Percentiles rank a stretch among this genome's conserved stretches.
phyloP scores from a whole-genome alignment of 2,113 vertebrate genomes.

The Urocolius indicus region DNA sequence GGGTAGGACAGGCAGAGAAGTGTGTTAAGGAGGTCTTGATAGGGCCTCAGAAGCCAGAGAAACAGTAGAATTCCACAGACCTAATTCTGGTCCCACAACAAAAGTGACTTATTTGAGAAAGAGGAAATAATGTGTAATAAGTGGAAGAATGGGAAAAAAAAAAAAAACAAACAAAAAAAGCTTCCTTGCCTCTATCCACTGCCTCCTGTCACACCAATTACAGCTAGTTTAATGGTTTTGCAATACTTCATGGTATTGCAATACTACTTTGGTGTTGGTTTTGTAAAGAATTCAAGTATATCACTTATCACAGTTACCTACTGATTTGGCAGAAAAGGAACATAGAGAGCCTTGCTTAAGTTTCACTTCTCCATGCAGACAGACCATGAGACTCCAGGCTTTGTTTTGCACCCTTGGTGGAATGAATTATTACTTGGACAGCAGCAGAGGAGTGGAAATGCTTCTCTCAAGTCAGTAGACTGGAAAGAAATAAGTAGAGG shows the following conservation, averaged over 20 bases:
- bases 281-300: conserved; percentile 25
- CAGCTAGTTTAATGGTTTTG: background rate
- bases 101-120: background rate
- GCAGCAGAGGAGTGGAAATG: background rate
- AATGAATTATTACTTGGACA: background rate
- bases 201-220: background rate
- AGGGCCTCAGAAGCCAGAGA: background rate
- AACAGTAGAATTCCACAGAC: background rate
- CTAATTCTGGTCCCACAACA: background rate
- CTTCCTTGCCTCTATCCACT: background rate
- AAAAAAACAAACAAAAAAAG: too few relatives aligned
- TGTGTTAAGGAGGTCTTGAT: background rate
- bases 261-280: background rate
- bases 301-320: background rate
- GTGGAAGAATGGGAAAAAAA: background rate
- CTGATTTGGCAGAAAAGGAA: conserved; percentile 22
- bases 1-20: background rate
- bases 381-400: background rate
- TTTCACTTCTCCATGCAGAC: background rate
- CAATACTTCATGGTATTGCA: background rate
- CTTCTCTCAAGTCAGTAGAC: background rate
- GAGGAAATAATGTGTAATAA: background rate
- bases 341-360: background rate
- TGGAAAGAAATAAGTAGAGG: background rate
- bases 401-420: background rate